Evolutionary conservation across 2,797 vertebrate species (phyloP), one percentile per base, ranked within the genome.

Genomic region (Buceros bicornis): DNA sequence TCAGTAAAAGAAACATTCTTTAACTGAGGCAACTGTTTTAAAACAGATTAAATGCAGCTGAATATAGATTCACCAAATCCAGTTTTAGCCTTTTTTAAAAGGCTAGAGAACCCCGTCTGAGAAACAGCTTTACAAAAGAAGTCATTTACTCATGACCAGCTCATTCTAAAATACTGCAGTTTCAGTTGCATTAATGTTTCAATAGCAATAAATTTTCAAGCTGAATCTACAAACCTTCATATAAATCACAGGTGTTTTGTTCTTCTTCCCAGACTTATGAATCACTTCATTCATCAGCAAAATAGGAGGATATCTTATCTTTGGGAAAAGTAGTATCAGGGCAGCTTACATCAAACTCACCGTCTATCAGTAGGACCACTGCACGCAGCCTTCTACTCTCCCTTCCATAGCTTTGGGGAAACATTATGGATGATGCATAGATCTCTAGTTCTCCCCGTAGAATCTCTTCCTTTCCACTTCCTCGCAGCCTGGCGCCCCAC

Each of bases 181-280:
- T 80, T 37, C 56, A 47, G 24, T 53, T 58, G 29, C 56, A 67
- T 40, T 67, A 29, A 42, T 64, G 22, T 72, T 87, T 82, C 66
- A 83, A 48, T 6, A 71, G 50, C 54, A 82, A 48, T 29, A 31
- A 43, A 29, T 81, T 92, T 83, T 83, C 56, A 87, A 56, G 28
- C 15, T 57, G 31, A 12, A 40, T 40, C 42, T 76, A 69, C n/a
- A 17, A 24, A 31, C 54, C 47, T 60, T 82, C 70, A 60, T 56
- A 48, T 48, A 71, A 45, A 64, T 48, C 13, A 61, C 50, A 88
- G 2, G 6, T 11, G 8, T 1, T 17, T 74, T 80, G 57, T 64
- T 13, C 0, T 43, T 37, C 26, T 50, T 35, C 0, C 20, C 12
- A 71, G 25, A 43, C 20, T 33, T 35, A 53, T 0, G 1, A 86